Conservation (phyloP, 2,888 invertebrate genomes). For the Octodonta nipae region DNA sequence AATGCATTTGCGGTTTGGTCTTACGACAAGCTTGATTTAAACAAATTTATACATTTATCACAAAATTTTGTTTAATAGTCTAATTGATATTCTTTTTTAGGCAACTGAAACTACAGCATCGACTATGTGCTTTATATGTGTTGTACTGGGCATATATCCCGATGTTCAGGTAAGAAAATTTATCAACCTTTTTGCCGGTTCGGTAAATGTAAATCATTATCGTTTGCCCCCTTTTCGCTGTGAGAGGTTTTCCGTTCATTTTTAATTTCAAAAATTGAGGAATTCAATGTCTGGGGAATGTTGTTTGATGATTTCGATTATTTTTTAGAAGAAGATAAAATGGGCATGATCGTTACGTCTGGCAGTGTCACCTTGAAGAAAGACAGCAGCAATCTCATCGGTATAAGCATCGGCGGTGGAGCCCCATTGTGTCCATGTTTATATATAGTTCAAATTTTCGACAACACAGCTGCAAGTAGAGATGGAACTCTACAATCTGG, state of each 20-base stretch:
- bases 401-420: slow-evolving; percentile 96
- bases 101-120: slow-evolving; percentile 24
- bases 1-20: too few relatives aligned
- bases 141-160: slow-evolving; percentile 15
- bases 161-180: slow-evolving; percentile 10
- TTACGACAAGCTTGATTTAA: too few relatives aligned
- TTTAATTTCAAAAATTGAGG: too few relatives aligned
- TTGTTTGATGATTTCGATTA: slow-evolving; percentile 72
- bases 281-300: slow-evolving; percentile 38
- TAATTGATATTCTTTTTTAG: slow-evolving; percentile 5
- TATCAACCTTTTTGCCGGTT: too few relatives aligned
- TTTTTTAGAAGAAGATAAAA: slow-evolving; percentile 71
- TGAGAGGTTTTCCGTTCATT: too few relatives aligned
- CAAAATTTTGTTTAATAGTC: too few relatives aligned
- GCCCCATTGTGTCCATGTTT: slow-evolving; percentile 90
- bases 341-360: slow-evolving; percentile 95
- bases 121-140: slow-evolving; percentile 19
- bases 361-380: slow-evolving; percentile 82
- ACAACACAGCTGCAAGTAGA: slow-evolving; percentile 86
- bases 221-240: too few relatives aligned
- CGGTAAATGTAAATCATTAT: too few relatives aligned
- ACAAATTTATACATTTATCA: too few relatives aligned
- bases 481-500: slow-evolving; percentile 93
- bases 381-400: slow-evolving; percentile 85
- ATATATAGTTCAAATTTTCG: slow-evolving; percentile 97